Percentiles rank a stretch among this genome's conserved stretches.
Conservation (phyloP, 2,113 vertebrate species). For the Platysternon megacephalum region DNA sequence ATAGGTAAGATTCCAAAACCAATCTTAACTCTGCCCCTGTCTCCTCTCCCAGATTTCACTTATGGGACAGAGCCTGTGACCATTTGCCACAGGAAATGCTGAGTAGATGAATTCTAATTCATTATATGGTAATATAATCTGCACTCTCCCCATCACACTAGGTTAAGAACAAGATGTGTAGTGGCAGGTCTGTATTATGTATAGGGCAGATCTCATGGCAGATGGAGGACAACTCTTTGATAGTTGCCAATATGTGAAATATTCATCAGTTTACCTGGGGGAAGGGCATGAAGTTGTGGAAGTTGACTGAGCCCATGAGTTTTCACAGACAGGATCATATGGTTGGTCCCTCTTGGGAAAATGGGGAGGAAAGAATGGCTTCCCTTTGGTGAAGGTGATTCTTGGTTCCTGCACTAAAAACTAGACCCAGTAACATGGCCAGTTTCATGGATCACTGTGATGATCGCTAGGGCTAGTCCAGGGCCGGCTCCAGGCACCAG, state of each 20-base stretch:
- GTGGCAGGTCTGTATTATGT: neutral
- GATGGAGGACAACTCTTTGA: rapidly evolving
- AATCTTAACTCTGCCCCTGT: neutral
- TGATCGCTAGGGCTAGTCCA: neutral
- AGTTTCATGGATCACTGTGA: neutral
- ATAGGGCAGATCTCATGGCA: neutral
- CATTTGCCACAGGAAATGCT: neutral
- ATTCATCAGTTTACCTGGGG: neutral
- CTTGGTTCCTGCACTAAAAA: neutral
- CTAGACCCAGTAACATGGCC: neutral
- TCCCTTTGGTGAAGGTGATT: neutral
- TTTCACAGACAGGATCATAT: neutral
- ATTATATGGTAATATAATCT: neutral
- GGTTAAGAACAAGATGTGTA: neutral
- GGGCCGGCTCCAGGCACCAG: too few species aligned
- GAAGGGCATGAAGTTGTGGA: neutral
- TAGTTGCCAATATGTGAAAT: neutral
- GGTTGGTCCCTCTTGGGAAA: neutral
- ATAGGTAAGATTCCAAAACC: neutral
- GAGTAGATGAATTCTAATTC: neutral
- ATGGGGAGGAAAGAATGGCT: neutral
- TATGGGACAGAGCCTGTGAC: neutral
- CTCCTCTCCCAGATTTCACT: neutral
- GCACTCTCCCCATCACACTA: neutral
- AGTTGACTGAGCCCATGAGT: neutral